Conservation (phyloP, 2,888 invertebrate species). For the Himalopsyche japonica region DNA sequence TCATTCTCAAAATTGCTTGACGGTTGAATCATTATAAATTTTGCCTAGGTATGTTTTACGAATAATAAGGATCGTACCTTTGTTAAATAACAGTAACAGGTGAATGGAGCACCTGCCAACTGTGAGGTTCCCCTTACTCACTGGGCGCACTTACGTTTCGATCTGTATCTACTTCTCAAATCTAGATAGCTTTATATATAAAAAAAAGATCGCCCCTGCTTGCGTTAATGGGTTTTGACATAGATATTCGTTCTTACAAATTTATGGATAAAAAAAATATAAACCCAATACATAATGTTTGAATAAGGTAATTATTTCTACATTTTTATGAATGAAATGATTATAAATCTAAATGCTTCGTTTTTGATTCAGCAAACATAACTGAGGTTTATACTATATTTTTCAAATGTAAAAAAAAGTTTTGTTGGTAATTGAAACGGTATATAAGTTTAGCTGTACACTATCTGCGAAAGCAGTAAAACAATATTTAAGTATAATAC, state of each 20-base stretch:
- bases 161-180: slow-evolving; percentile 8
- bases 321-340: too few relatives aligned
- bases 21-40: background rate
- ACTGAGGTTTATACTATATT: too few relatives aligned
- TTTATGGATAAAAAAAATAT: background rate
- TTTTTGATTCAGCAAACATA: too few relatives aligned
- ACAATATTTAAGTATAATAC: too few relatives aligned
- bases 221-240: background rate
- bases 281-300: too few relatives aligned
- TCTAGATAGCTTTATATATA: slow-evolving; percentile 19
- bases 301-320: too few relatives aligned
- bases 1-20: background rate
- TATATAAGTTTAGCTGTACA: too few relatives aligned
- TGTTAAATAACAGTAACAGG: slow-evolving; percentile 30
- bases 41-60: background rate
- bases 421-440: too few relatives aligned
- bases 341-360: too few relatives aligned
- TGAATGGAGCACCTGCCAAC: slow-evolving; percentile 37
- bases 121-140: background rate
- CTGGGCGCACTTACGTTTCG: slow-evolving; percentile 10
- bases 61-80: slow-evolving; percentile 10
- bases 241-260: background rate
- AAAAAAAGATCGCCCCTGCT: slow-evolving; percentile 7
- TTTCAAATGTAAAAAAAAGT: too few relatives aligned
- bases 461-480: too few relatives aligned